Evolutionary conservation across 1,140 invertebrate genomes (phyloP).

Genomic region (Arctopsyche grandis): DNA sequence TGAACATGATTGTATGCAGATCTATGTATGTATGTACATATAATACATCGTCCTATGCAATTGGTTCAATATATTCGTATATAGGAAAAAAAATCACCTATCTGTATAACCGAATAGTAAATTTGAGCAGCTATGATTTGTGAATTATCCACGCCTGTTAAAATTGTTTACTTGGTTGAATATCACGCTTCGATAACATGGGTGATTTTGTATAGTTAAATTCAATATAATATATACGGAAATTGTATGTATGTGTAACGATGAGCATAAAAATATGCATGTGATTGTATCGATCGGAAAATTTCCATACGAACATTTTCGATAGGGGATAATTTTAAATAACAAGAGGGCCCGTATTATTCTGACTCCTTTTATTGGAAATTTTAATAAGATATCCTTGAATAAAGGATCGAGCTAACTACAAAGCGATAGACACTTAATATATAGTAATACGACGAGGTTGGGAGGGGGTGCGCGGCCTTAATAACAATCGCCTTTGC

Average conservation of each 20-base stretch:
- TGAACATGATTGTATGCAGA: too few species aligned
- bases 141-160: too few species aligned
- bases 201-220: too few species aligned
- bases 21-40: too few species aligned
- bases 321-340: background rate
- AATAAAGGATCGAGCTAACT: conserved; percentile 7
- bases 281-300: background rate
- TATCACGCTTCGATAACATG: too few species aligned
- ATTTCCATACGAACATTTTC: background rate
- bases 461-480: background rate
- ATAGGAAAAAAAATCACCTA: too few species aligned
- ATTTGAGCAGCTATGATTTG: too few species aligned
- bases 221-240: too few species aligned
- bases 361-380: background rate
- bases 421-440: conserved; percentile 36
- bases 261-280: background rate
- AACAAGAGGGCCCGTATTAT: background rate
- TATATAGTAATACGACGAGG: conserved; percentile 24
- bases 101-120: too few species aligned
- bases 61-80: too few species aligned
- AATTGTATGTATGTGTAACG: background rate
- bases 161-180: too few species aligned
- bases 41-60: too few species aligned
- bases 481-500: conserved; percentile 32
- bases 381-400: conserved; percentile 31